Percentiles rank a stretch among this genome's conserved stretches.
phyloP scores from a whole-genome alignment of 2,113 vertebrate genomes.

The Serilophus lunatus region DNA sequence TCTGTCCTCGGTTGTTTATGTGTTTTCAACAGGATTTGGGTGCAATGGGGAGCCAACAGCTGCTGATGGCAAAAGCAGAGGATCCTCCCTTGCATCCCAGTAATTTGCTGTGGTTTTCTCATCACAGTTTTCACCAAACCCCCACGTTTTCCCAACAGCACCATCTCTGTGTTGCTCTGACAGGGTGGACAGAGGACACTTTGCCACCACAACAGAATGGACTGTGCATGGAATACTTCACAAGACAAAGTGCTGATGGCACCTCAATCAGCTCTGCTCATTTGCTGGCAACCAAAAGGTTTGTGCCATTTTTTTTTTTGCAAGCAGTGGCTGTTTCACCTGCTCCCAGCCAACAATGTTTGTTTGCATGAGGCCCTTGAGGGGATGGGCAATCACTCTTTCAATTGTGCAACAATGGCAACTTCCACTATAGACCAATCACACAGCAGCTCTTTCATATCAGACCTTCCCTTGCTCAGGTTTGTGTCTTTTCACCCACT shows the following conservation, averaged over 20 bases:
- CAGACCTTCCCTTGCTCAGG: background rate
- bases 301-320: background rate
- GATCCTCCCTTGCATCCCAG: background rate
- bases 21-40: background rate
- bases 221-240: too few relatives aligned
- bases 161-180: background rate
- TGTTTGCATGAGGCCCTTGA: background rate
- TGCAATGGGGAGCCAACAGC: background rate
- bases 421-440: background rate
- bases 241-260: background rate
- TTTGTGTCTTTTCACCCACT: background rate
- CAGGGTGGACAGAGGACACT: background rate
- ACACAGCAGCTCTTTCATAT: rapidly evolving
- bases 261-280: background rate
- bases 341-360: background rate
- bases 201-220: background rate
- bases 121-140: background rate
- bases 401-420: background rate
- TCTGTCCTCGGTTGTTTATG: background rate
- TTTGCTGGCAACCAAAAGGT: too few relatives aligned
- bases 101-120: background rate
- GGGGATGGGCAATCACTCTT: background rate
- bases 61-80: background rate
- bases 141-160: background rate
- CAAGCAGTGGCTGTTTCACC: background rate